These are phyloP conservation scores for Lophura nycthemera DNA, from an alignment of 2,113 vertebrate species.

Conservation along the genomic window DNA sequence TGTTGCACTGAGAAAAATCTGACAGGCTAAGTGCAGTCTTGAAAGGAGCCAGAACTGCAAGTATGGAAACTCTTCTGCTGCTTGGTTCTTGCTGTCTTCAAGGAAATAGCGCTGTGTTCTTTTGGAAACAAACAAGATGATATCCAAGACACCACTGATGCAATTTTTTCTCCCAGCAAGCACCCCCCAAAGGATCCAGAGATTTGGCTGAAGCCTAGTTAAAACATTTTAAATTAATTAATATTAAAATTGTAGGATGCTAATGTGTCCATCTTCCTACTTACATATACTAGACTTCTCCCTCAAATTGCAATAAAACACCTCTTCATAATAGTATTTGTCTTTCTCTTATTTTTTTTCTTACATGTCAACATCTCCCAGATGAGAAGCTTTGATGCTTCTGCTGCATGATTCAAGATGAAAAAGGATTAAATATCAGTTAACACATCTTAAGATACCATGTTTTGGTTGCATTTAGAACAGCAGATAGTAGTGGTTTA, in stretches of 20 bases:
- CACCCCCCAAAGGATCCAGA: not conserved
- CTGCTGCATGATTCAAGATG: not conserved
- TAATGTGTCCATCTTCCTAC: not conserved
- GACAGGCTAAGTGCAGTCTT: not conserved
- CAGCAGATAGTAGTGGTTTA: slow-evolving; percentile 1
- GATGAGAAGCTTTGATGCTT: not conserved
- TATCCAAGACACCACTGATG: not conserved
- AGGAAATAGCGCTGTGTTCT: not conserved
- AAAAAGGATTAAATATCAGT: not conserved
- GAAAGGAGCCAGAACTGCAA: not conserved
- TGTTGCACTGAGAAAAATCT: not conserved
- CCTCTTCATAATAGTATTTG: not conserved
- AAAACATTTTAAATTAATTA: not conserved
- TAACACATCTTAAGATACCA: not conserved
- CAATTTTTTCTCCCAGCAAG: not conserved
- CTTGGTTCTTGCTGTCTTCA: not conserved
- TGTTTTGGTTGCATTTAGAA: slow-evolving; percentile 37
- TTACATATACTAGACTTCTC: not conserved
- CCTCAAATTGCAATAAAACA: not conserved
- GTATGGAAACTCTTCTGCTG: not conserved
- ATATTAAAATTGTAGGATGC: not conserved
- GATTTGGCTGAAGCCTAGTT: not conserved
- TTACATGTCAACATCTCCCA: not conserved
- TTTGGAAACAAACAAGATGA: not conserved
- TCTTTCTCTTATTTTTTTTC: not conserved